Conservation (phyloP, 1,140 invertebrate genomes). For the Lithobius niger region DNA sequence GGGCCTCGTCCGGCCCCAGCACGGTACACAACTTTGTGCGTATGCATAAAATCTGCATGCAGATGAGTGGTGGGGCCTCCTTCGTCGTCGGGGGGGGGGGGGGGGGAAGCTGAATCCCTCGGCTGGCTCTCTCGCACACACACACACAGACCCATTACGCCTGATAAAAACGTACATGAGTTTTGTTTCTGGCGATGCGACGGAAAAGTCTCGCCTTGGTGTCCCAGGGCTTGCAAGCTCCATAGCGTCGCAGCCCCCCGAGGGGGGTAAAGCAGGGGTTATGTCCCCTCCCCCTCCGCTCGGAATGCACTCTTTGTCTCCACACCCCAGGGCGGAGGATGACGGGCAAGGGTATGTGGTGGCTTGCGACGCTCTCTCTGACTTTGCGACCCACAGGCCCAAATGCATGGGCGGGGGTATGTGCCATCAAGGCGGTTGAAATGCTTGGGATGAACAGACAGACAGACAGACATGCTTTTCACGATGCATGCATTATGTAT, state of each 20-base stretch:
- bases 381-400: too few species aligned
- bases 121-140: too few species aligned
- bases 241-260: neutral
- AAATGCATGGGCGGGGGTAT: too few species aligned
- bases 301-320: too few species aligned
- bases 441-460: too few species aligned
- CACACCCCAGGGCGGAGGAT: too few species aligned
- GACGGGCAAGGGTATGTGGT: too few species aligned
- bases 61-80: neutral
- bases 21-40: neutral
- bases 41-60: conserved; percentile 6
- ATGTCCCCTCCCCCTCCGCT: neutral
- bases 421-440: too few species aligned
- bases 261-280: neutral
- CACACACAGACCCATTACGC: too few species aligned
- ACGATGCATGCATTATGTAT: too few species aligned
- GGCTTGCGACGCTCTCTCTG: too few species aligned
- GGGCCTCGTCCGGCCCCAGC: conserved; percentile 1
- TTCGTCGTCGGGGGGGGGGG: neutral
- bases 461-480: too few species aligned
- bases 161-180: neutral
- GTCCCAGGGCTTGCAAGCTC: neutral
- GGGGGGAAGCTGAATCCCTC: neutral
- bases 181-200: neutral
- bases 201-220: neutral